Percentiles rank a stretch among this genome's conserved stretches.
Conservation (phyloP, 2,888 invertebrate species). For the Flexamia atlantica region DNA sequence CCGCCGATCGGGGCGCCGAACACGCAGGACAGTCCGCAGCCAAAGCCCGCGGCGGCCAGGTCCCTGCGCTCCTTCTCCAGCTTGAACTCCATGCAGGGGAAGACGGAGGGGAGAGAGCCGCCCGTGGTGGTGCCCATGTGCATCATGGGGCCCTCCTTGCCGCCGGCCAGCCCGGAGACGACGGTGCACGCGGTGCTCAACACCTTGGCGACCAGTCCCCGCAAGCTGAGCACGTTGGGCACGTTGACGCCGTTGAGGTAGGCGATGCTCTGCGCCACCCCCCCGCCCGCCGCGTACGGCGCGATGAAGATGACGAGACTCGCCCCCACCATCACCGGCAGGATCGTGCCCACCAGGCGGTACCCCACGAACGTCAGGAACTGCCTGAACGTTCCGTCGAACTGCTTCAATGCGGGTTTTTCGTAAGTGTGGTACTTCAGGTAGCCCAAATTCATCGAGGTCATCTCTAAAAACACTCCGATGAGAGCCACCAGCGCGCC, state of each 20-base stretch:
- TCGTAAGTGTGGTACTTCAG: slow-evolving; percentile 13
- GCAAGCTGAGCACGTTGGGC: slow-evolving; percentile 77
- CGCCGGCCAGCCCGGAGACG: slow-evolving; percentile 79
- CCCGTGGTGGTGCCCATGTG: slow-evolving; percentile 81
- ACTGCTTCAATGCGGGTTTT: neutral
- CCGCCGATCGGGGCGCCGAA: slow-evolving; percentile 79
- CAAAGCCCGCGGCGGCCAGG: slow-evolving; percentile 80
- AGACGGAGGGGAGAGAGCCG: slow-evolving; percentile 61
- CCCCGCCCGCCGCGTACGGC: slow-evolving; percentile 79
- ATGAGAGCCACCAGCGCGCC: neutral
- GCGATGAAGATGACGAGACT: slow-evolving; percentile 60
- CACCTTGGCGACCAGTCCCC: slow-evolving; percentile 78
- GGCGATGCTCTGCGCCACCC: slow-evolving; percentile 80
- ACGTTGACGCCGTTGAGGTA: slow-evolving; percentile 80
- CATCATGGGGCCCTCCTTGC: slow-evolving; percentile 81
- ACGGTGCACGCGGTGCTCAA: slow-evolving; percentile 78
- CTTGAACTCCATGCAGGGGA: slow-evolving; percentile 77
- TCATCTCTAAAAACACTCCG: neutral
- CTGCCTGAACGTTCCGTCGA: neutral
- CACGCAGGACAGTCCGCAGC: slow-evolving; percentile 82
- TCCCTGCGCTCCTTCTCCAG: slow-evolving; percentile 81
- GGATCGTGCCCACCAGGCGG: slow-evolving; percentile 46
- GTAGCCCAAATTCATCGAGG: neutral
- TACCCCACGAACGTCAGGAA: slow-evolving; percentile 72
- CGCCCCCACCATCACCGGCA: slow-evolving; percentile 61